Evolutionary conservation across 2,113 vertebrate species (phyloP).

Genomic region (Hippocampus comes): DNA sequence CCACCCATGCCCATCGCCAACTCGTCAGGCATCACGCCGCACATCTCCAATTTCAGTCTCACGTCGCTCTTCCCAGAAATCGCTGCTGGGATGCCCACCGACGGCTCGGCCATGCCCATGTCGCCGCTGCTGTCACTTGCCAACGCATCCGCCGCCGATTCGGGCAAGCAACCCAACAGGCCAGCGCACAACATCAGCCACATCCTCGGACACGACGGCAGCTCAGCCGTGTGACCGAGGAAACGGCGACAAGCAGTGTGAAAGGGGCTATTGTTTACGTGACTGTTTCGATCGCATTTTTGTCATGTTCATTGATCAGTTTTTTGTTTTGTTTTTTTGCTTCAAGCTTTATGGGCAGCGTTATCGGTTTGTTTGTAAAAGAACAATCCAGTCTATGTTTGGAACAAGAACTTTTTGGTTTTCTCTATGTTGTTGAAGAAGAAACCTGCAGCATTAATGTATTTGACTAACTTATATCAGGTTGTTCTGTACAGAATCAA

Average conservation of each 20-base stretch:
- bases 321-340: not conserved
- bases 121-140: constrained; percentile 92
- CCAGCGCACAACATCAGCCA: constrained; percentile 99
- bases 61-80: constrained; percentile 97
- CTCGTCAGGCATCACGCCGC: constrained; percentile 81
- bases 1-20: constrained; percentile 92
- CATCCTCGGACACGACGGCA: constrained; percentile 96
- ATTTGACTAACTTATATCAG: constrained; percentile 72
- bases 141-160: constrained; percentile 89
- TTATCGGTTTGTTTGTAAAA: constrained; percentile 25
- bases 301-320: not conserved
- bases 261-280: not conserved
- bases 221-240: constrained; percentile 83
- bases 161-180: constrained; percentile 92
- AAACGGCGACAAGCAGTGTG: not conserved
- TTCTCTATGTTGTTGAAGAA: not conserved
- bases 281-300: not conserved
- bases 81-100: constrained; percentile 88
- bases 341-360: not conserved
- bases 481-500: constrained; percentile 63
- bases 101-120: constrained; percentile 90
- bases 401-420: constrained; percentile 15
- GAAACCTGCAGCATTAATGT: constrained; percentile 50
- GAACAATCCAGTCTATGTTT: constrained; percentile 37
- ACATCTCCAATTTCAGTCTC: constrained; percentile 96